Conservation (phyloP, 2,113 vertebrate species). For the Gallinago undulata region DNA sequence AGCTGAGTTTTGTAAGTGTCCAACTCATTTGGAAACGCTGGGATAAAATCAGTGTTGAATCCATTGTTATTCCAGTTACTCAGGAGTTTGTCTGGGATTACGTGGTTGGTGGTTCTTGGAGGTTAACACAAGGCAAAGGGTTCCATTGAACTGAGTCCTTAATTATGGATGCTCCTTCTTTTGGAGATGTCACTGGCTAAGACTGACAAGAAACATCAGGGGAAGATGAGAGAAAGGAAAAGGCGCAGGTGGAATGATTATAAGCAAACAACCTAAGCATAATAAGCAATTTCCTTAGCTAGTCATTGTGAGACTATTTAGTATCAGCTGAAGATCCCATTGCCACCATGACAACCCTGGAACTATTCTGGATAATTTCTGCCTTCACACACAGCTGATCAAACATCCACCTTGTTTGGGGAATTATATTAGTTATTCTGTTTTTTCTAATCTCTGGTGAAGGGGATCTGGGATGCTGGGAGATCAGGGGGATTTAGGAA, state of each 20-base stretch:
- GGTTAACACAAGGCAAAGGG: neutral
- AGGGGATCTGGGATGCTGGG: neutral
- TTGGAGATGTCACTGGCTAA: neutral
- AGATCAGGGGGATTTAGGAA: neutral
- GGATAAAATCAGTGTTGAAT: neutral
- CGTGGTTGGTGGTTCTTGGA: neutral
- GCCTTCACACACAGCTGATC: constrained; percentile 19
- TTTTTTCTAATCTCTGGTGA: neutral
- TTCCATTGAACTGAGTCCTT: neutral
- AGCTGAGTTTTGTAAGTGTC: neutral
- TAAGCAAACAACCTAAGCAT: neutral
- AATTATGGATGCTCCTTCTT: neutral
- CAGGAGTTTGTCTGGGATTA: neutral
- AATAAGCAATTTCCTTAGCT: constrained; percentile 23
- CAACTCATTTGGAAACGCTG: rapidly evolving
- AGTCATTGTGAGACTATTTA: neutral
- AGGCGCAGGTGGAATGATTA: neutral
- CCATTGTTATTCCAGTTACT: neutral
- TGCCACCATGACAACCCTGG: constrained; percentile 42
- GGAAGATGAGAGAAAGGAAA: neutral
- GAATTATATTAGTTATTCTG: neutral
- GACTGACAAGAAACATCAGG: neutral
- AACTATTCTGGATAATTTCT: constrained; percentile 17
- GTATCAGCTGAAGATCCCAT: neutral
- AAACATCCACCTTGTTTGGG: neutral